Evolutionary conservation across 2,797 vertebrate species (phyloP).

Genomic region (Halcyon leucocephala): DNA sequence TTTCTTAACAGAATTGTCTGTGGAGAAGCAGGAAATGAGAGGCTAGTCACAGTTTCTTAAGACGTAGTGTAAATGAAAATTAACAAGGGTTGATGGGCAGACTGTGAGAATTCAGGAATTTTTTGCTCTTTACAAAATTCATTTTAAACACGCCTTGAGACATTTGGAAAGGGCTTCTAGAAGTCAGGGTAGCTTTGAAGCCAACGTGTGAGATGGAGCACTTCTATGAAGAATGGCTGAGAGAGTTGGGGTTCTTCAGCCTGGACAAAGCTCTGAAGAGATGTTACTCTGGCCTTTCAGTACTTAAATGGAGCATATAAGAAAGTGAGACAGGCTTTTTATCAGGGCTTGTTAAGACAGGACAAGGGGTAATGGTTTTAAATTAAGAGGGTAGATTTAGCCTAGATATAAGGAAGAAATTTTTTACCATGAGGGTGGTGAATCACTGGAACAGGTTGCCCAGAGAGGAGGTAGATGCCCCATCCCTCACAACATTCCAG

Average conservation of each 20-base stretch:
- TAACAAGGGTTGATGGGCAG: background rate
- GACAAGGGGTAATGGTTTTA: background rate
- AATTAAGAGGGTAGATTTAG: background rate
- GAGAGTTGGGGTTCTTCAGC: background rate
- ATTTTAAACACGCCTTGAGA: background rate
- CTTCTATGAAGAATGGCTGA: background rate
- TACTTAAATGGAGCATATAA: background rate
- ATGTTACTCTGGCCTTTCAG: background rate
- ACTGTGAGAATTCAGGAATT: background rate
- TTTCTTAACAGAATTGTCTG: background rate
- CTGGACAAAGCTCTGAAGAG: background rate
- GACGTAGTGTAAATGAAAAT: background rate
- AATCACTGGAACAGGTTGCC: background rate
- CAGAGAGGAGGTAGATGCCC: background rate
- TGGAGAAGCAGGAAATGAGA: background rate
- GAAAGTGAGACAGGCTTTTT: background rate
- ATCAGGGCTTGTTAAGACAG: background rate
- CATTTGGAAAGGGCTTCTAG: background rate
- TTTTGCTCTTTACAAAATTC: background rate
- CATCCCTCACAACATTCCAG: background rate
- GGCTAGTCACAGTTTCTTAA: background rate
- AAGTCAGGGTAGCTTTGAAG: background rate
- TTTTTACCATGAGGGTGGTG: background rate
- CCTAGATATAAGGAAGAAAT: background rate
- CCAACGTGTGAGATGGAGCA: rapidly evolving